Evolutionary conservation across 2,113 vertebrate genomes (phyloP).

Genomic region (Myotis lucifugus): DNA sequence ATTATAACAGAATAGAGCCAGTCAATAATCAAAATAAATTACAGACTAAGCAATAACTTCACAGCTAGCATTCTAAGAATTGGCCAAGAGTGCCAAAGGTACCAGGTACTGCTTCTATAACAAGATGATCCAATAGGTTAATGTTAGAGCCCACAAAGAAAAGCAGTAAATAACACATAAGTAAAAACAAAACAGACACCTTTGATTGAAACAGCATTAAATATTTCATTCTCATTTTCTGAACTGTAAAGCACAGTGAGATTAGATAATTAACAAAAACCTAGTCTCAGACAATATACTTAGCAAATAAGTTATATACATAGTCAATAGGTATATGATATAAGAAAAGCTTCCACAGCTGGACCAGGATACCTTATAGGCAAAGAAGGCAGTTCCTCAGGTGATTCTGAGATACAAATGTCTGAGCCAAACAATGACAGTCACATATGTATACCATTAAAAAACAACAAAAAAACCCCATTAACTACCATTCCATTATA

Average conservation of each 20-base stretch:
- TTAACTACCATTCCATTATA: not conserved
- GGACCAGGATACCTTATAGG: not conserved
- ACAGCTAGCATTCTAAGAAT: not conserved
- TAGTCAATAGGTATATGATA: not conserved
- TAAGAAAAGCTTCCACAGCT: not conserved
- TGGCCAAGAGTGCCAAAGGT: not conserved
- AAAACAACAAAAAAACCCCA: not conserved
- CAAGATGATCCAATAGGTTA: not conserved
- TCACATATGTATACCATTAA: not conserved
- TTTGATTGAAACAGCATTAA: not conserved
- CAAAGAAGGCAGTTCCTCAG: not conserved
- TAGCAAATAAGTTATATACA: not conserved
- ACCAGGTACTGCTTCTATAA: not conserved
- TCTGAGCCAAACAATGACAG: not conserved
- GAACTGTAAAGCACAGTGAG: not conserved
- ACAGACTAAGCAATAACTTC: not conserved
- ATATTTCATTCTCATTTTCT: not conserved
- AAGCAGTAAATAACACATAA: not conserved
- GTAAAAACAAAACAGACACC: not conserved
- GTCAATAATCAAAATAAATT: not conserved
- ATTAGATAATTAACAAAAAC: slow-evolving; percentile 45
- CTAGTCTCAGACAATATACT: not conserved
- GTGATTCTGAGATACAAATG: not conserved
- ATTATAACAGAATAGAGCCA: not conserved
- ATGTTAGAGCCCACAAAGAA: not conserved